phyloP scores from a whole-genome alignment of 2,113 vertebrate genomes.

The Camelus dromedarius region DNA sequence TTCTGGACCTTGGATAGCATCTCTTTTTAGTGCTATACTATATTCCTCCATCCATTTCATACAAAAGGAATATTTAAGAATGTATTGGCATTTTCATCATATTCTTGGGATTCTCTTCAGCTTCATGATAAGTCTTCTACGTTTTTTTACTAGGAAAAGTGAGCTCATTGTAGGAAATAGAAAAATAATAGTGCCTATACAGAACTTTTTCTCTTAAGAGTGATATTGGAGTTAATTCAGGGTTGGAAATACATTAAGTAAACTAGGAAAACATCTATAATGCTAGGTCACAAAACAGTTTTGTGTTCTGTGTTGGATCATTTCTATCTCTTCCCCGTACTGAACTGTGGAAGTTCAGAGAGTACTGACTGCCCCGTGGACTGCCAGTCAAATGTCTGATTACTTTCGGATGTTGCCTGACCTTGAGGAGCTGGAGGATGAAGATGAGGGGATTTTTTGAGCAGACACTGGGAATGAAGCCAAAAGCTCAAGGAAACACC shows the following conservation, averaged over 20 bases:
- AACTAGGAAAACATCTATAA: neutral
- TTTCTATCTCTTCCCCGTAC: neutral
- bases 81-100: neutral
- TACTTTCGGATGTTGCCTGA: neutral
- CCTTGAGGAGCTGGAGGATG: neutral
- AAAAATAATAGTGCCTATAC: neutral
- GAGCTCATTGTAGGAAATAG: neutral
- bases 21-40: neutral
- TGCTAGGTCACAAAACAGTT: neutral
- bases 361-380: neutral
- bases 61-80: conserved; percentile 31
- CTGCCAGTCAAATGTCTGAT: neutral
- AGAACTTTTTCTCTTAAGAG: neutral
- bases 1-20: neutral
- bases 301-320: neutral
- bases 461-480: neutral
- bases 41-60: neutral
- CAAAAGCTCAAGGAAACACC: neutral
- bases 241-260: neutral
- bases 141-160: neutral
- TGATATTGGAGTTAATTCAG: neutral
- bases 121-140: neutral
- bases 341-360: neutral
- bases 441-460: conserved; percentile 20
- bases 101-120: conserved; percentile 21